phyloP scores from a whole-genome alignment of 2,113 vertebrate genomes.

The Calidris pygmaea region DNA sequence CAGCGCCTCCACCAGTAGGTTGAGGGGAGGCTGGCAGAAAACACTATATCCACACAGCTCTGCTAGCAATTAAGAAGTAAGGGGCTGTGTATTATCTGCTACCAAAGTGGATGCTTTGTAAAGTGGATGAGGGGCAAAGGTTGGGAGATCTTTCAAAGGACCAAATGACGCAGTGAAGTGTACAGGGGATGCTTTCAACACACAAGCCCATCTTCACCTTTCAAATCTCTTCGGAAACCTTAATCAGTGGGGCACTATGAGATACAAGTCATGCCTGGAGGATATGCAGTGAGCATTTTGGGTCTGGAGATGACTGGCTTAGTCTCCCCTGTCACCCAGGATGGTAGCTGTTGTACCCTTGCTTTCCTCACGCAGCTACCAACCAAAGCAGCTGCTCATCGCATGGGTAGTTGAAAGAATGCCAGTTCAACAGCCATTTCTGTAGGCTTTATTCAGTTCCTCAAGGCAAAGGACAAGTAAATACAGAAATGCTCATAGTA shows the following conservation, averaged over 20 bases:
- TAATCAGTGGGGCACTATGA: neutral
- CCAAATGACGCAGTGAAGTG: neutral
- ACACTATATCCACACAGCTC: neutral
- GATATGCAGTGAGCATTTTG: neutral
- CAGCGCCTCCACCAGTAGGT: neutral
- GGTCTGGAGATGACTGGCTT: neutral
- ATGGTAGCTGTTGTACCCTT: neutral
- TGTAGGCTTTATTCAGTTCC: neutral
- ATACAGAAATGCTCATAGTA: neutral
- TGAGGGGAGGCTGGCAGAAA: neutral
- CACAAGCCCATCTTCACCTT: neutral
- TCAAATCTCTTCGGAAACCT: neutral
- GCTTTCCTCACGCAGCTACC: neutral
- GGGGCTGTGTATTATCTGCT: too few relatives aligned
- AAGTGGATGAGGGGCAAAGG: neutral
- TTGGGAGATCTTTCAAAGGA: neutral
- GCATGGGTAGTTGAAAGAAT: neutral
- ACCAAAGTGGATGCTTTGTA: too few relatives aligned
- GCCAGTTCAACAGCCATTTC: neutral
- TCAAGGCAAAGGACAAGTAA: neutral
- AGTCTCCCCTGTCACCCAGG: neutral
- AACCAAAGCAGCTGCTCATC: neutral
- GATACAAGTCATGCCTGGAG: neutral
- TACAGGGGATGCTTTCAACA: fast-evolving
- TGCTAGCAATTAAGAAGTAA: neutral